Evolutionary conservation across 92 coral and sea anemone genomes (phyloP).

Genomic region (Galaxea fascicularis): DNA sequence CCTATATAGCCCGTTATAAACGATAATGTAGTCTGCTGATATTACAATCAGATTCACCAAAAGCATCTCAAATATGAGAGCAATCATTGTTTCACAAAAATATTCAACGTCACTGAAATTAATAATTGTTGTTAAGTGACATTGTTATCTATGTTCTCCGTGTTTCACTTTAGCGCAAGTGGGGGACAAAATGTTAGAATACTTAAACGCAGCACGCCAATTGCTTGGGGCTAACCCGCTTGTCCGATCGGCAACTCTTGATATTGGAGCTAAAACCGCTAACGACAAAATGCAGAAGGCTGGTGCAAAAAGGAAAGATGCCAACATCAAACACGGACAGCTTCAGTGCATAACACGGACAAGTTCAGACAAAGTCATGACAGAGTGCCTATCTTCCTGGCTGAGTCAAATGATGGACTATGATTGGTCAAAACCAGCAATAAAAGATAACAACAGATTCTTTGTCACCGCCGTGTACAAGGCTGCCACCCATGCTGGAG

Average conservation of each 20-base stretch:
- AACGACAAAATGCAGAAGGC: constrained; percentile 33
- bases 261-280: constrained; percentile 41
- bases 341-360: constrained; percentile 48
- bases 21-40: too few relatives aligned
- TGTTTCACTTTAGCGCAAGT: constrained; percentile 34
- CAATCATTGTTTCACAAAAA: too few relatives aligned
- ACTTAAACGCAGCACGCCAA: background rate
- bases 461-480: constrained; percentile 59
- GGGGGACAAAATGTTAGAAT: background rate
- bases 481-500: constrained; percentile 52
- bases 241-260: constrained; percentile 13
- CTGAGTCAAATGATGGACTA: constrained; percentile 48
- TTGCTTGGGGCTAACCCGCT: constrained; percentile 26
- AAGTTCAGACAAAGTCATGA: constrained; percentile 41
- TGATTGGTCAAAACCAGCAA: constrained; percentile 63
- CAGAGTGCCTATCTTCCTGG: constrained; percentile 40
- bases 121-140: background rate
- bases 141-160: too few relatives aligned
- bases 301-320: constrained; percentile 48
- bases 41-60: too few relatives aligned
- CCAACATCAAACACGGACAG: constrained; percentile 66
- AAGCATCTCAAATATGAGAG: too few relatives aligned
- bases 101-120: background rate
- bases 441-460: constrained; percentile 50
- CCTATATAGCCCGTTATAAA: too few relatives aligned